Evolutionary conservation across 2,888 invertebrate species (phyloP), one percentile per base, ranked within the genome.

Genomic region (Euclidia mi): DNA sequence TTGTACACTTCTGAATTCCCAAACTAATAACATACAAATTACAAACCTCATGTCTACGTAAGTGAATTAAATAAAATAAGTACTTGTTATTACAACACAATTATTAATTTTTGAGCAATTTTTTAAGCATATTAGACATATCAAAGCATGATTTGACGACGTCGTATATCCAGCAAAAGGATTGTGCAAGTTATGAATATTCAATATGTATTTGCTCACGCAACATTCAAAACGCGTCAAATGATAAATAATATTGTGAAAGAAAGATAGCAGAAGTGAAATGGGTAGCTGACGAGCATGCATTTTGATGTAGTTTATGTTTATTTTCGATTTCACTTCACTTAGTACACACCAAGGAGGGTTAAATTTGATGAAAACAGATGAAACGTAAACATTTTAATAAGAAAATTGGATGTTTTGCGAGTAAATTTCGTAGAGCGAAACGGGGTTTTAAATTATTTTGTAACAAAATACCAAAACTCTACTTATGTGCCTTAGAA

Each of bases 271-370:
- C 58, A 14, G 34, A 28, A 51, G 25, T 49, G 45, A 49, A 56
- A 59, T 49, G 55, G 47, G 55, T 71, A 49, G 62, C 35, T 65
- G 65, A 73, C 66, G 62, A 74, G 71, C 89, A 89, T 90, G 90
- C 89, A 89, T 89, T 80, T 67, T 79, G 81, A 81, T 80, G 78
- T 69, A 61, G 64, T 47, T 76, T 76, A 65, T 84, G 82, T 87
- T 86, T 85, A 81, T 85, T 85, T 90, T 91, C 90, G 87, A 88
- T 90, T 90, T 88, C 88, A 86, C 87, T 85, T 80, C 68, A 74
- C 77, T 78, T 73, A 80, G 79, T 82, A 82, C 70, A 85, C 64
- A 78, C 76, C 65, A 78, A 79, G 66, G 74, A 71, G 73, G 70
- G 73, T 76, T 72, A 78, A 78, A 78, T 73, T 71, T 66, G 76